These are phyloP conservation scores for Microcebus murinus DNA, from an alignment of 2,113 vertebrate genomes.

Conservation along the genomic window DNA sequence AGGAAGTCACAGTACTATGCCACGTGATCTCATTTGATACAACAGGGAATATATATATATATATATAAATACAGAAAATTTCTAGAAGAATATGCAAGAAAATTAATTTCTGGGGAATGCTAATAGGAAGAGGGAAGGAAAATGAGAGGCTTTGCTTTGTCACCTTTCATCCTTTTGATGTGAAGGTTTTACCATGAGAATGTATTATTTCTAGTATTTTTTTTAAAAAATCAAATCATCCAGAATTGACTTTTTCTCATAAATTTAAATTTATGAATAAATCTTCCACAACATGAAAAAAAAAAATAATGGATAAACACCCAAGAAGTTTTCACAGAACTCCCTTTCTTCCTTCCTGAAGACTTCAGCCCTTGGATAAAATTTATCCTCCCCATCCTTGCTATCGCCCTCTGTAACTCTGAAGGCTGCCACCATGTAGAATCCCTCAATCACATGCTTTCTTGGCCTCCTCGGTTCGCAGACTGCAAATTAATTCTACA, in stretches of 20 bases:
- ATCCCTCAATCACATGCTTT: background rate
- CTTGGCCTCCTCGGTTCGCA: background rate
- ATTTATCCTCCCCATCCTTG: background rate
- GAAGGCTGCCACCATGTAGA: background rate
- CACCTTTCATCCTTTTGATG: background rate
- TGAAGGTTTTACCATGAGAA: conserved; percentile 20
- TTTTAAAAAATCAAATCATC: background rate
- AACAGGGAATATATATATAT: background rate
- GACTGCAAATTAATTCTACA: background rate
- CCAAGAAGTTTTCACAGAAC: background rate
- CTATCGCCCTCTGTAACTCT: background rate
- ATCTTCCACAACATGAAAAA: background rate
- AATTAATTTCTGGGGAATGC: conserved; percentile 19
- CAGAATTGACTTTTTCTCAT: conserved; percentile 2
- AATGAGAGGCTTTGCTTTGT: background rate
- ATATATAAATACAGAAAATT: background rate
- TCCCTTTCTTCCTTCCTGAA: background rate
- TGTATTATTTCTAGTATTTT: background rate
- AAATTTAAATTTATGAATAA: conserved; percentile 5
- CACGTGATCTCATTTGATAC: background rate
- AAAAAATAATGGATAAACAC: background rate
- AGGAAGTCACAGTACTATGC: background rate
- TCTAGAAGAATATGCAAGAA: conserved; percentile 27
- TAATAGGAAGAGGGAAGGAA: background rate
- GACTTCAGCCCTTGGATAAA: background rate